A percentile compares a stretch with the other conserved stretches of the same genome.
Conservation (phyloP, 2,797 vertebrate species). For the Tokudaia muenninki region DNA sequence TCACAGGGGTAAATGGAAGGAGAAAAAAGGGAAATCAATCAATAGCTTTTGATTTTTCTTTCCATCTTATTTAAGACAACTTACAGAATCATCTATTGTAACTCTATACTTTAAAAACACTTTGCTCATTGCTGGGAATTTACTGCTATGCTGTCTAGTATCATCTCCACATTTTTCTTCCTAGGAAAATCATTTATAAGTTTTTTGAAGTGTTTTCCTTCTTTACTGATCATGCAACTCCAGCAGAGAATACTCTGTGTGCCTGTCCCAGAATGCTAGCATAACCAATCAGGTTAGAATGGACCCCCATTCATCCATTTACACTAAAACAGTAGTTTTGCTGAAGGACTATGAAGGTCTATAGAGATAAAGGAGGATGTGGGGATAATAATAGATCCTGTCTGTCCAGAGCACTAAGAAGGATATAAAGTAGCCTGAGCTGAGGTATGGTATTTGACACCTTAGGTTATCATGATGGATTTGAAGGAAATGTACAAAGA, state of each 20-base stretch:
- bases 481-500: background rate
- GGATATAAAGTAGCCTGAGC: background rate
- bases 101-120: background rate
- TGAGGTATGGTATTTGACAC: background rate
- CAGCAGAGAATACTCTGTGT: background rate
- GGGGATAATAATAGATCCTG: background rate
- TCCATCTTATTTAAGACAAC: background rate
- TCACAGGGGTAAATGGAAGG: background rate
- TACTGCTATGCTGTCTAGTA: background rate
- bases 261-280: background rate
- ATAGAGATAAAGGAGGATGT: background rate
- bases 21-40: background rate
- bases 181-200: background rate
- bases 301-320: background rate
- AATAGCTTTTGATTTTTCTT: background rate
- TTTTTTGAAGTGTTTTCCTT: constrained; percentile 13
- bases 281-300: background rate
- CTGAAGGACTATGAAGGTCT: background rate
- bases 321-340: background rate
- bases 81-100: background rate
- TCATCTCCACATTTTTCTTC: background rate
- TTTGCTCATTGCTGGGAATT: background rate
- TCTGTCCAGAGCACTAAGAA: background rate
- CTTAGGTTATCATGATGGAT: background rate
- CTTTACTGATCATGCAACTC: background rate